Conservation (phyloP, 2,888 invertebrate genomes). For the Tenthredo notha region DNA sequence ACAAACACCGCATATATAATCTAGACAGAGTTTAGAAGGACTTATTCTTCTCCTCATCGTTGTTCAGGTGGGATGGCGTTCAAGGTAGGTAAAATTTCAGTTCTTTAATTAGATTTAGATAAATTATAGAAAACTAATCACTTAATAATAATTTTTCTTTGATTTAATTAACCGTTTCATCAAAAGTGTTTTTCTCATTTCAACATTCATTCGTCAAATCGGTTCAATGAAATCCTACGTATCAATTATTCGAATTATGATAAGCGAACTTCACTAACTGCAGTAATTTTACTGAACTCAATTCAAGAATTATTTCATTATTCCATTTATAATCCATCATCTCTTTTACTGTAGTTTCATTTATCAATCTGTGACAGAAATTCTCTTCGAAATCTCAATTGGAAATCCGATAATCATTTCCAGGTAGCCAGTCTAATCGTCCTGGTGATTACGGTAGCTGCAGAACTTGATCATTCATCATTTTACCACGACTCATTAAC, state of each 20-base stretch:
- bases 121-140: background rate
- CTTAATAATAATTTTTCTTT: background rate
- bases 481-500: background rate
- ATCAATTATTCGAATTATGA: background rate
- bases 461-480: background rate
- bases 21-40: background rate
- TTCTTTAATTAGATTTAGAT: background rate
- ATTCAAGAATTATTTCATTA: background rate
- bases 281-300: background rate
- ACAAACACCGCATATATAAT: constrained; percentile 17
- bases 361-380: background rate
- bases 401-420: background rate
- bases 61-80: constrained; percentile 16
- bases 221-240: background rate
- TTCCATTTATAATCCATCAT: background rate
- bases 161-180: background rate
- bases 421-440: background rate
- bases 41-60: constrained; percentile 17
- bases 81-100: constrained; percentile 15
- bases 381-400: background rate
- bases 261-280: background rate
- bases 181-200: background rate
- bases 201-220: background rate
- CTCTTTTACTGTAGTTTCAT: background rate
- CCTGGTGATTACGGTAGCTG: background rate